Base-by-base conservation (phyloP, 1,140 invertebrate genomes). In the Homalodisca vitripennis region DNA sequence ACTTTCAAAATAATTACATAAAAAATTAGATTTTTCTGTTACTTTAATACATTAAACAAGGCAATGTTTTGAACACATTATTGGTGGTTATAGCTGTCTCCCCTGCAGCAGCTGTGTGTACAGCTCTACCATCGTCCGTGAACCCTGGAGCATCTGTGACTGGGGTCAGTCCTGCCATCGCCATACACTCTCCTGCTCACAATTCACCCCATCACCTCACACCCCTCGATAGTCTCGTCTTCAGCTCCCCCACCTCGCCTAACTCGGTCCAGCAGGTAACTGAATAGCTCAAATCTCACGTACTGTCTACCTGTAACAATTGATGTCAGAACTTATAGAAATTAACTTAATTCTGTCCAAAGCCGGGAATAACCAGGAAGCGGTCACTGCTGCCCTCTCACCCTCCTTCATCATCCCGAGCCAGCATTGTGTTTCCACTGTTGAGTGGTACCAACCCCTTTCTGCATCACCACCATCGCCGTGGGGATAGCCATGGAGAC, bases 381-480 rank as follows among this genome's bases (percentile, higher is more conserved):
- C 85, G 84, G 74, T 82, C 82, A 46, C 76, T 88, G 63, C 84
- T 85, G 70, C 88, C 86, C 20, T 84, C 83, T 41, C 85, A 89
- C 75, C 85, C 85, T 67, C 88, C 88, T 66, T 84, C 86, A 73
- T 89, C 86, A 79, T 88, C 87, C 72, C 82, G 88, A 73, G 88
- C 88, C 69, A 91, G 89, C 80, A 88, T 91, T 68, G 88, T 90
- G 72, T 89, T 92, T 79, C 90, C 90, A 3, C 81, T 91, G 71
- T 82, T 89, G 73, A 81, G 78, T 63, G 81, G 79, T 69, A 68
- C 66, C 20, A 71, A 70, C 64, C 82, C 82, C 6, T 85, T 84
- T 76, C 78, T 80, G 32, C 78, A 78, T 0, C 77, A 79, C 68
- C 82, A 81, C 60, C 64, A 70, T 29, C 53, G 55, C 6, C 53